phyloP scores from a whole-genome alignment of 53 echinoderm and acorn worm genomes.

The Temnopleurus reevesii region DNA sequence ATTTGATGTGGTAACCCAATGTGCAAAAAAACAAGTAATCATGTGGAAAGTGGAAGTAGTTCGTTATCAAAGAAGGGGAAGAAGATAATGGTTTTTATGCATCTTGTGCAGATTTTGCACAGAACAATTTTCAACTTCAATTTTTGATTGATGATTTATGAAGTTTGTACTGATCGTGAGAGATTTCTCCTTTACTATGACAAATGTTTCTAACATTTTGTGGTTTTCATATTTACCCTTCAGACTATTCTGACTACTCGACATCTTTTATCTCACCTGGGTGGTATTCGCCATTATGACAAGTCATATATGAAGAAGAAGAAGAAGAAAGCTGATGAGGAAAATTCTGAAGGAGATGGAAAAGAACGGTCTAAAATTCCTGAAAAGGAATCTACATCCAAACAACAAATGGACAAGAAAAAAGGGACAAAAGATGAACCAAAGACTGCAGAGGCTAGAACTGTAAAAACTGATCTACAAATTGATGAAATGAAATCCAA shows the following conservation, averaged over 20 bases:
- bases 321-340: slow-evolving; percentile 17
- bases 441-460: neutral
- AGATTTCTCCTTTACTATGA: too few species aligned
- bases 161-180: too few species aligned
- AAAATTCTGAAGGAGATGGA: neutral
- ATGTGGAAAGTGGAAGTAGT: too few species aligned
- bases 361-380: neutral
- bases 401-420: neutral
- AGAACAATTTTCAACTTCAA: too few species aligned
- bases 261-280: slow-evolving; percentile 84
- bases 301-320: slow-evolving; percentile 78
- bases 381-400: neutral
- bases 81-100: too few species aligned
- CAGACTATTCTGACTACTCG: slow-evolving; percentile 86
- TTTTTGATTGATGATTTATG: too few species aligned
- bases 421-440: neutral
- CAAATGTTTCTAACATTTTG: neutral
- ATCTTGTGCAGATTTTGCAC: too few species aligned
- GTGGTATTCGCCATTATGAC: slow-evolving; percentile 88
- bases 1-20: too few species aligned
- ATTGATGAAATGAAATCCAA: slow-evolving; percentile 14
- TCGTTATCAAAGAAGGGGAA: too few species aligned
- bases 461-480: neutral
- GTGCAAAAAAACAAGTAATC: too few species aligned
- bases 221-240: neutral